phyloP scores from a whole-genome alignment of 2,797 vertebrate genomes.

The Triplophysa yarkandensis region DNA sequence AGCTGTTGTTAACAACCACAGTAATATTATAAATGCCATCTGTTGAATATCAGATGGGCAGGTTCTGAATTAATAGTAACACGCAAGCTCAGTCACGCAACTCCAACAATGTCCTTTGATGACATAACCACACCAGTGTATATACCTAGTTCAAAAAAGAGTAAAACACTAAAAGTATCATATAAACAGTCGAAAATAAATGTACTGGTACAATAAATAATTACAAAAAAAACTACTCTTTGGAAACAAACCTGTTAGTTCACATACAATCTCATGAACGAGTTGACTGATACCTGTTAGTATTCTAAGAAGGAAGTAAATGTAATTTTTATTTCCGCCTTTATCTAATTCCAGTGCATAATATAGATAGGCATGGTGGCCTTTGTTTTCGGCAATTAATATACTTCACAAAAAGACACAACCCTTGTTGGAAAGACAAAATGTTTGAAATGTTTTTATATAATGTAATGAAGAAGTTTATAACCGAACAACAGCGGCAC shows the following conservation, averaged over 20 bases:
- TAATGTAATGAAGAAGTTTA: too few species aligned
- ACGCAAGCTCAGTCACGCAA: neutral
- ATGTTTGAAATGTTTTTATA: slow-evolving; percentile 51
- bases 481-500: too few species aligned
- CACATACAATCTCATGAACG: neutral
- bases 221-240: neutral
- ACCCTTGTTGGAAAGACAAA: slow-evolving; percentile 59
- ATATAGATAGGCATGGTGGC: neutral
- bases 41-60: slow-evolving; percentile 12
- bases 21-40: neutral
- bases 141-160: neutral
- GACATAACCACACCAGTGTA: neutral
- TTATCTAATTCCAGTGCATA: neutral
- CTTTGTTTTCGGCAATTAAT: neutral
- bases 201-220: neutral
- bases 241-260: neutral
- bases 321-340: neutral
- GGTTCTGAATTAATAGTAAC: neutral
- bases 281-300: neutral
- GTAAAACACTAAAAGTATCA: neutral
- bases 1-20: slow-evolving; percentile 5
- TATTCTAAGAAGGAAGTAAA: slow-evolving; percentile 10
- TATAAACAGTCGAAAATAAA: neutral
- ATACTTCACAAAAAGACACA: slow-evolving; percentile 31
- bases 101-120: neutral